phyloP scores from a whole-genome alignment of 2,797 vertebrate species.

The Neomorphus geoffroyi region DNA sequence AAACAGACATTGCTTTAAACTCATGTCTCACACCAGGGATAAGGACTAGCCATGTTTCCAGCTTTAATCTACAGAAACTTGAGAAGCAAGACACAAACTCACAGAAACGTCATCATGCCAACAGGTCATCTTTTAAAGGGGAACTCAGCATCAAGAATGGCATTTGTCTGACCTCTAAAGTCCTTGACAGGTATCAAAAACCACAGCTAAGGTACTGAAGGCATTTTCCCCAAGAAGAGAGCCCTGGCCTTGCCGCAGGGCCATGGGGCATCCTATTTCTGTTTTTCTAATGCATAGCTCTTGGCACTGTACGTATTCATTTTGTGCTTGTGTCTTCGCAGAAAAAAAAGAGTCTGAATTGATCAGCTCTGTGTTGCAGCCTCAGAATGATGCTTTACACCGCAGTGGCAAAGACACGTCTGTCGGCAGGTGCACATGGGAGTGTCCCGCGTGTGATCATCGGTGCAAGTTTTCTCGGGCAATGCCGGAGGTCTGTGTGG shows the following conservation, averaged over 20 bases:
- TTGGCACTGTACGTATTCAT: rapidly evolving
- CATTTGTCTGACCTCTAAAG: not conserved
- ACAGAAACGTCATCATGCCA: not conserved
- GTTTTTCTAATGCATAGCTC: not conserved
- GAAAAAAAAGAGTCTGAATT: not conserved
- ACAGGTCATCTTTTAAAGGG: not conserved
- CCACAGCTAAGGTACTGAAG: not conserved
- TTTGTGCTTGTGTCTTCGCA: not conserved
- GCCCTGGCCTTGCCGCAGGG: rapidly evolving
- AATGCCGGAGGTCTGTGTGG: not conserved
- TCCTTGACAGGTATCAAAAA: not conserved
- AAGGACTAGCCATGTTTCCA: not conserved
- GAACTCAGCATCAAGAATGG: not conserved
- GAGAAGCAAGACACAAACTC: not conserved
- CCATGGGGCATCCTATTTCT: not conserved
- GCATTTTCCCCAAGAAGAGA: not conserved
- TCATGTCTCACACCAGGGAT: not conserved
- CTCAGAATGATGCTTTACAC: not conserved
- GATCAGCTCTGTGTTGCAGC: not conserved
- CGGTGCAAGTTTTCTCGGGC: not conserved
- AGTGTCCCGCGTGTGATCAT: not conserved
- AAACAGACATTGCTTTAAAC: not conserved
- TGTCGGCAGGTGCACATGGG: rapidly evolving
- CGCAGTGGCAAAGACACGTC: rapidly evolving
- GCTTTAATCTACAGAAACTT: not conserved